phyloP scores from a whole-genome alignment of 1,140 invertebrate genomes.

The Pseudomyrmex sp. region DNA sequence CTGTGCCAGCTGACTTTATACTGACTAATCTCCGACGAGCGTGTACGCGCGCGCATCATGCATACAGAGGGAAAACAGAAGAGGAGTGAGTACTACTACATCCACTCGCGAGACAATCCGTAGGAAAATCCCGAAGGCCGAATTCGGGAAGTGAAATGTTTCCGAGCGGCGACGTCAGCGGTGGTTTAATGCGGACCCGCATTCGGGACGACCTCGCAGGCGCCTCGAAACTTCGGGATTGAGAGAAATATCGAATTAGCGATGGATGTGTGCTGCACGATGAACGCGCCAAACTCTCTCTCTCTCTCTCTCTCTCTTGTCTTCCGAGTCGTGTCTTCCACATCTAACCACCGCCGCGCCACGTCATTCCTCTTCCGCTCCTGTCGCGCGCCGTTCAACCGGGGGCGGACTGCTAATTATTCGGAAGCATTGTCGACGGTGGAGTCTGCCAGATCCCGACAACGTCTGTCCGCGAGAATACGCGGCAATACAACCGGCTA shows the following conservation, averaged over 20 bases:
- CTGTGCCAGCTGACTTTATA: slow-evolving; percentile 45
- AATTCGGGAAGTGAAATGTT: slow-evolving; percentile 2
- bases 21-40: slow-evolving; percentile 17
- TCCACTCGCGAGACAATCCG: background rate
- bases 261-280: slow-evolving; percentile 11
- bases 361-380: background rate
- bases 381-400: background rate
- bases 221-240: slow-evolving; percentile 40
- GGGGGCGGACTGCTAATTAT: slow-evolving; percentile 46
- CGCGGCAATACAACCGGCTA: slow-evolving; percentile 43
- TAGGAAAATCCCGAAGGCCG: slow-evolving; percentile 18
- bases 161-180: background rate
- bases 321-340: background rate
- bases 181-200: slow-evolving; percentile 41
- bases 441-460: slow-evolving; percentile 14
- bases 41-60: background rate
- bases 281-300: background rate
- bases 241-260: slow-evolving; percentile 55
- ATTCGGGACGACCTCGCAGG: background rate
- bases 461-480: slow-evolving; percentile 20
- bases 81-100: background rate
- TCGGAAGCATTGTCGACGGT: slow-evolving; percentile 29
- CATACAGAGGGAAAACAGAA: background rate
- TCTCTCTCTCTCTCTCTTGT: no score
- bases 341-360: background rate